These are phyloP conservation scores for Ophioninae sp. DNA, from an alignment of 2,888 invertebrate genomes.

Conservation along the genomic window DNA sequence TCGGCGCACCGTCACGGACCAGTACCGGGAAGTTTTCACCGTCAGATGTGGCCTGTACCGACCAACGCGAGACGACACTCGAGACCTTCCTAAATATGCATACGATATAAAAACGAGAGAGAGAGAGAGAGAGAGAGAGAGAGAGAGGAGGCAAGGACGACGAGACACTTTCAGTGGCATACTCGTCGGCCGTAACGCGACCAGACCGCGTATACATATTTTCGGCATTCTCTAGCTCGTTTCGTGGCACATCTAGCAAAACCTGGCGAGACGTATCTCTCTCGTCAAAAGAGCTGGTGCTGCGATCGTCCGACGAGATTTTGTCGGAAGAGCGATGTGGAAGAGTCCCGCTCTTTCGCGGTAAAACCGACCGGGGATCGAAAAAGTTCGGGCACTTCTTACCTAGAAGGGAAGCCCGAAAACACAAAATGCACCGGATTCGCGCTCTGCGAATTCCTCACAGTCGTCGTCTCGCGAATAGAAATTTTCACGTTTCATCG, in stretches of 20 bases:
- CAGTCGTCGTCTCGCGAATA: background rate
- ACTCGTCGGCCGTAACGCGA: constrained; percentile 52
- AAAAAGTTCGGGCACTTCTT: constrained; percentile 8
- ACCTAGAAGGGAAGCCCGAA: constrained; percentile 33
- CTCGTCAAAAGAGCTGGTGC: constrained; percentile 26
- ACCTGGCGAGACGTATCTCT: constrained; percentile 41
- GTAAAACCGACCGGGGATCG: constrained; percentile 41
- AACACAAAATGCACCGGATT: constrained; percentile 1
- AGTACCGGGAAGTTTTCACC: constrained; percentile 56
- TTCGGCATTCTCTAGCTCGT: constrained; percentile 58
- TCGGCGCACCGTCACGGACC: constrained; percentile 26
- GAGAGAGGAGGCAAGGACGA: constrained; percentile 10
- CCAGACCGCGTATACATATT: constrained; percentile 49
- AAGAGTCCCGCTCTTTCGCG: constrained; percentile 39
- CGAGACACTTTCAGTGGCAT: constrained; percentile 27
- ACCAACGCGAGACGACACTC: constrained; percentile 46
- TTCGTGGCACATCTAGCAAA: constrained; percentile 24
- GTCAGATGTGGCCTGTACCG: constrained; percentile 18
- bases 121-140: background rate
- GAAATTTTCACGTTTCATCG: too few species aligned
- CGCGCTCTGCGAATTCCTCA: constrained; percentile 43
- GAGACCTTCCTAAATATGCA: constrained; percentile 50
- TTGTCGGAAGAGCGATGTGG: constrained; percentile 1
- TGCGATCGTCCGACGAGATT: constrained; percentile 53
- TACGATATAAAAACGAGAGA: constrained; percentile 19